Percentiles rank a stretch among this genome's conserved stretches.
Conservation (phyloP, 2,888 invertebrate species). For the Drosophila nigricruria region DNA sequence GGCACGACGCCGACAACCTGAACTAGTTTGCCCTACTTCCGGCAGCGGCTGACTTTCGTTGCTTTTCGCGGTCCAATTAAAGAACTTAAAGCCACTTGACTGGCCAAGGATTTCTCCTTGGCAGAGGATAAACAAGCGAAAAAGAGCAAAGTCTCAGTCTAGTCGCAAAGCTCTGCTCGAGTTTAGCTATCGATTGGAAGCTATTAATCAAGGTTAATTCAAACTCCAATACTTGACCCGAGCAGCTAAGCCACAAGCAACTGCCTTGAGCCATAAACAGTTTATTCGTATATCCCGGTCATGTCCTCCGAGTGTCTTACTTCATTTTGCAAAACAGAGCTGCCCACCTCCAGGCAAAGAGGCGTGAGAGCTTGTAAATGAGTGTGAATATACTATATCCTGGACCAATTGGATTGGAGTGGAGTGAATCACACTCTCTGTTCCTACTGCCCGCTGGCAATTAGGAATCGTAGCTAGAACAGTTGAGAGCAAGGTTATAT, state of each 20-base stretch:
- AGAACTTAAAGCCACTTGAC: conserved; percentile 6
- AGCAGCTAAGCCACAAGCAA: neutral
- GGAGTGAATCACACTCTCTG: neutral
- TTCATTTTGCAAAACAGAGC: neutral
- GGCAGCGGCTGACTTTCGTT: neutral
- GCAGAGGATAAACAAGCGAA: neutral
- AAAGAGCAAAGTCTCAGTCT: neutral
- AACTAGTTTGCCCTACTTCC: conserved; percentile 12
- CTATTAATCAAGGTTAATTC: neutral
- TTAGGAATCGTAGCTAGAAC: conserved; percentile 3
- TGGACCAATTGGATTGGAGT: neutral
- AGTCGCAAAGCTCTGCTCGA: neutral
- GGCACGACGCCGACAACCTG: neutral
- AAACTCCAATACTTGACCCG: neutral
- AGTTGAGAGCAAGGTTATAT: conserved; percentile 4
- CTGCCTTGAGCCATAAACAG: conserved; percentile 8
- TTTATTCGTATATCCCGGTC: conserved; percentile 10
- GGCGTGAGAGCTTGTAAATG: neutral
- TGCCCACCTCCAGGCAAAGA: neutral
- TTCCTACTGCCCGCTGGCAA: neutral
- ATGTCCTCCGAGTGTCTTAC: neutral
- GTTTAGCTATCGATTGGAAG: conserved; percentile 10
- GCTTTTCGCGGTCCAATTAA: conserved; percentile 21
- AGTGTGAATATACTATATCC: neutral
- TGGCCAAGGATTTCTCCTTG: neutral